Evolutionary conservation across 2,888 invertebrate genomes (phyloP).

Genomic region (Resseliella maxima): DNA sequence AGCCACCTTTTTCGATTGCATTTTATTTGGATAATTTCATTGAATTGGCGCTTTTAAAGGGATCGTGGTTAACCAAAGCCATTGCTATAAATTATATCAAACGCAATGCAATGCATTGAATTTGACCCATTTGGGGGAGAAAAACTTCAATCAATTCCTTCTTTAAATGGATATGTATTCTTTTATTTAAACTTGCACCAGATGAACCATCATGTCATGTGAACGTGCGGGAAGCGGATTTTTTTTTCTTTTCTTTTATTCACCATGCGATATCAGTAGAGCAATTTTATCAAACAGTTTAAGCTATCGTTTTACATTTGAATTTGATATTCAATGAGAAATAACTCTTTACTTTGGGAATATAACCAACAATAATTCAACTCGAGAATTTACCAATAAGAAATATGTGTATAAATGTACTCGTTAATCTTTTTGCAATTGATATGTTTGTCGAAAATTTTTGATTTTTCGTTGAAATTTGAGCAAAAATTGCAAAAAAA

Average conservation of each 20-base stretch:
- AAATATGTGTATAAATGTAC: too few relatives aligned
- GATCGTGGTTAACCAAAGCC: constrained; percentile 16
- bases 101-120: neutral
- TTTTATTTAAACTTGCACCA: constrained; percentile 2
- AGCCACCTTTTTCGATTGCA: neutral
- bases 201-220: neutral
- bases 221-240: neutral
- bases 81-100: constrained; percentile 15
- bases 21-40: constrained; percentile 48
- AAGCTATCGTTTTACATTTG: neutral
- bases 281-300: neutral
- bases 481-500: too few relatives aligned
- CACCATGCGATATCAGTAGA: neutral
- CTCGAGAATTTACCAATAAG: too few relatives aligned
- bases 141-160: constrained; percentile 39
- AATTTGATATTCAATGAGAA: neutral
- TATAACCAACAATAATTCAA: too few relatives aligned
- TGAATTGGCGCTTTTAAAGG: constrained; percentile 43
- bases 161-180: neutral
- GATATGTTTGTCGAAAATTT: too few relatives aligned
- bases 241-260: neutral
- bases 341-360: neutral
- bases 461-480: too few relatives aligned
- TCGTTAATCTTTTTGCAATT: too few relatives aligned
- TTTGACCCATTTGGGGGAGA: neutral